Base-by-base conservation (phyloP, 2,797 vertebrate species). In the Bradypodion pumilum region DNA sequence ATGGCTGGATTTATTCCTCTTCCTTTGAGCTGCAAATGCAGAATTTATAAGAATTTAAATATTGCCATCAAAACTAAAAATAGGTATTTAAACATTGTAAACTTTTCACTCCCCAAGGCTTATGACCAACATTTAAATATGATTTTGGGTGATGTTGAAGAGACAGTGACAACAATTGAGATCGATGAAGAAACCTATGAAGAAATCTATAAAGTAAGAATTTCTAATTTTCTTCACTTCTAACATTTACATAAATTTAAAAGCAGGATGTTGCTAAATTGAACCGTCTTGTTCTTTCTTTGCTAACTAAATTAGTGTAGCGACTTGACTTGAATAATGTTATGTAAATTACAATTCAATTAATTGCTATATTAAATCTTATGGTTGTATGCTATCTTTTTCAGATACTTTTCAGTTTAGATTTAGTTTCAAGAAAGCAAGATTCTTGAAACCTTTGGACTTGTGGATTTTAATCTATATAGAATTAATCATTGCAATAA, bases 121-220 rank as follows among this genome's bases (percentile, higher is more conserved):
- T 99, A 99, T 59, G 99, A 99, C 94, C 99, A 99, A 88, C 99
- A 99, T 90, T 96, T 99, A 92, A 99, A 99, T 94, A 99, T 99
- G 99, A 99, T 99, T 91, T 93, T 99, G 85, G 98, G 99, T 3
- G 99, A 99, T 59, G 98, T 99, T 74, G 98, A 99, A 94, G 98
- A 99, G 94, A 99, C 99, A 0, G 99, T 99, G 88, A 99, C 99
- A 9, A 99, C 99, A 2, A 98, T 99, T 94, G 99, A 99, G 92
- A 99, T 99, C 5, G 99, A 99, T 44, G 99, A 99, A 93, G 99
- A 99, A 94, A 99, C 99, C 0, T 99, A 99, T 40, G 99, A 99
- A 92, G 98, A 99, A 87, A 98, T 99, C 29, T 99, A 99, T 91
- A 99, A 99, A 97, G 99, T 99, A 94, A 95, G 95, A 27, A 74